Evolutionary conservation across 2,797 vertebrate genomes (phyloP), one percentile per base, ranked within the genome.

Genomic region (Ataeniobius toweri): DNA sequence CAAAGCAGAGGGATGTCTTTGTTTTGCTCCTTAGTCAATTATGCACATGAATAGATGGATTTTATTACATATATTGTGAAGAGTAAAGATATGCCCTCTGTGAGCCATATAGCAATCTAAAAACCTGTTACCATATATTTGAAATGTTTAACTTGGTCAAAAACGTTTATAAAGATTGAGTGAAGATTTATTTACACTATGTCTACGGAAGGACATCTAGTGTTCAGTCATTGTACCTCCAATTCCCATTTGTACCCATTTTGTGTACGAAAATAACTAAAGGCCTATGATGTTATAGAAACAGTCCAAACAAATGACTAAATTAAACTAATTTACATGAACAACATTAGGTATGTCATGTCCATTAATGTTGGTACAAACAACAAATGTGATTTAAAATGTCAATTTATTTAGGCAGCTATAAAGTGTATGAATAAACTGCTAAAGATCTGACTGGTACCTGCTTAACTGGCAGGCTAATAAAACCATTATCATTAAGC

Each of bases 201-300:
- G 71, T 79, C 70, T 77, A 6, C 20, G 81, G 67, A 44, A 75
- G 78, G 88, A 83, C 84, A 88, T 86, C 86, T 91, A 85, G 71
- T 89, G 86, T 80, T 28, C 55, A 82, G 0, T 79, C 20, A 67
- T 2, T 53, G 68, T 50, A 68, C 82, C 12, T 80, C 63, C 86
- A 84, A n/a, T 73, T 41, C 2, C 22, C 39, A 31, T 53, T 16
- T 48, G 48, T 18, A 59, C 50, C 20, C 58, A 67, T 24, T 12
- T 4, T 53, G 78, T 81, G 76, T 7, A 14, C 44, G 46, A 9
- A 36, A 58, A 5, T 69, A 46, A 7, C 8, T 72, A 24, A 56
- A 75, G 24, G 36, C 9, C 1, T 51, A 50, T 80, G 58, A 69
- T 48, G 71, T 75, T 46, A 4, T 73, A 73, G 44, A 46, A 46